A percentile compares a stretch with the other conserved stretches of the same genome.
Evolutionary conservation across 2,113 vertebrate genomes (phyloP).

Genomic region (Gopherus evgoodei): DNA sequence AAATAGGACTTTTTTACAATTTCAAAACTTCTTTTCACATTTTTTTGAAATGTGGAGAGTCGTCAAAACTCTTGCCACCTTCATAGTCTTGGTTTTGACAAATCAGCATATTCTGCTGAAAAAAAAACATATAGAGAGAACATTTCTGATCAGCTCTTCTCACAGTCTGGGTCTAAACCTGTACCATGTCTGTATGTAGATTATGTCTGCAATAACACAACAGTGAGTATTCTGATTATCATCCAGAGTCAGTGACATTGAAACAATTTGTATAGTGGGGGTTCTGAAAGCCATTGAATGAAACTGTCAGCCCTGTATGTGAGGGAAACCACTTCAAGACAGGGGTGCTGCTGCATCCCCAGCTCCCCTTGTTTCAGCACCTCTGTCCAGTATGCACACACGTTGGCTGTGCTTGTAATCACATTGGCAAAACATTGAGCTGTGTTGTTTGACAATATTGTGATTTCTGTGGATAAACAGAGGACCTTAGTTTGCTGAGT

Average conservation of each 20-base stretch:
- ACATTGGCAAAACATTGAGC: not conserved
- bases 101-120: not conserved
- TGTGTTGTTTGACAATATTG: not conserved
- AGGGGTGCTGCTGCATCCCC: not conserved
- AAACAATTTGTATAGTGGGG: not conserved
- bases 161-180: fast-evolving
- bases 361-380: too few species aligned
- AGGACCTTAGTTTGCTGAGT: not conserved
- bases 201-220: not conserved
- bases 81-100: not conserved
- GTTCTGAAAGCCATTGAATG: too few species aligned
- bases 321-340: not conserved
- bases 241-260: fast-evolving
- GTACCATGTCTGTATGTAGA: fast-evolving
- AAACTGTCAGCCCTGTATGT: too few species aligned
- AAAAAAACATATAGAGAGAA: fast-evolving
- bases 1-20: too few species aligned
- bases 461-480: not conserved
- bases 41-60: too few species aligned
- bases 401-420: not conserved
- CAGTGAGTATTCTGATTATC: too few species aligned
- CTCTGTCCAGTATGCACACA: not conserved
- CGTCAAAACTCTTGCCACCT: not conserved
- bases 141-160: not conserved
- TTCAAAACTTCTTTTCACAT: too few species aligned